Evolutionary conservation across 2,113 vertebrate genomes (phyloP).

Genomic region (Scortum barcoo): DNA sequence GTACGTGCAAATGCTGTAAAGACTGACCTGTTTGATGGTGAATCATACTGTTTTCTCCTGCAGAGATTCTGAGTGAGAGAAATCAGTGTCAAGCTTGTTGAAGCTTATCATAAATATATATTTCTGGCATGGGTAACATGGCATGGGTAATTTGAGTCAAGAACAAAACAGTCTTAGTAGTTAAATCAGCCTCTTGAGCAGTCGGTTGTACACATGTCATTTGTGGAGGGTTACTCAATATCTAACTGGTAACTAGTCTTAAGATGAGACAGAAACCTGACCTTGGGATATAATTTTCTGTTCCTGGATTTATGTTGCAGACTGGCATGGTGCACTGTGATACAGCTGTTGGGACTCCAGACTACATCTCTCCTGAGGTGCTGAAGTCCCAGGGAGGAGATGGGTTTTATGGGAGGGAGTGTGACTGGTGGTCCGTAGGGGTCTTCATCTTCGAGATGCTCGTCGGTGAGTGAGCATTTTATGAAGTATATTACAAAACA

Average conservation of each 20-base stretch:
- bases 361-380: constrained; percentile 98
- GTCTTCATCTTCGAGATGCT: constrained; percentile 99
- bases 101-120: neutral
- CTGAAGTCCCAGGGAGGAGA: constrained; percentile 97
- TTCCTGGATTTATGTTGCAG: constrained; percentile 79
- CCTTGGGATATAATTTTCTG: neutral
- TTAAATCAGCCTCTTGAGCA: neutral
- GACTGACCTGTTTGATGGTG: neutral
- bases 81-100: neutral
- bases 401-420: constrained; percentile 96
- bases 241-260: no score
- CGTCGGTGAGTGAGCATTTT: constrained; percentile 90
- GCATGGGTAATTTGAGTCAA: neutral
- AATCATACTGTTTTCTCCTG: neutral
- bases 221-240: neutral
- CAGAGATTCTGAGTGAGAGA: neutral
- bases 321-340: constrained; percentile 98
- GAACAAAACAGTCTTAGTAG: neutral
- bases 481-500: neutral
- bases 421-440: constrained; percentile 99
- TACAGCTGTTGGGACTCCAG: constrained; percentile 96
- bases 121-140: neutral
- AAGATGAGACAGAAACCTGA: neutral
- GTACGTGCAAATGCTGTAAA: neutral
- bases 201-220: neutral